phyloP scores from a whole-genome alignment of 2,113 vertebrate genomes.

The Tamias sibiricus region DNA sequence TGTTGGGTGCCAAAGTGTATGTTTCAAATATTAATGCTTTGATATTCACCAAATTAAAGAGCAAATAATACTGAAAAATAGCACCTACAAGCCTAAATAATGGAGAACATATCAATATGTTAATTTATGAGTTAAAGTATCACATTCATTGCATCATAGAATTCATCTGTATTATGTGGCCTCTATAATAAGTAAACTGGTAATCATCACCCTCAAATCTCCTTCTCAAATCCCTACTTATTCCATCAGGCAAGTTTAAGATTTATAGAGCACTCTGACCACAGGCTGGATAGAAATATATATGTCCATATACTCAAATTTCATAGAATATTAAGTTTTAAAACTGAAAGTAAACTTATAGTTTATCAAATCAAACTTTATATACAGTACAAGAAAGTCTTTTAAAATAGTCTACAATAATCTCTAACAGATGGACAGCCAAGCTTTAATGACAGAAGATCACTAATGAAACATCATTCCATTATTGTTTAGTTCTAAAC shows the following conservation, averaged over 20 bases:
- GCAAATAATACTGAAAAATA: not conserved
- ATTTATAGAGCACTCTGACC: not conserved
- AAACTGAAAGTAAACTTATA: slow-evolving; percentile 18
- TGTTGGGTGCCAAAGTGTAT: not conserved
- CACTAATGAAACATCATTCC: not conserved
- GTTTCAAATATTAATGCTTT: slow-evolving; percentile 27
- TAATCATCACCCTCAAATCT: not conserved
- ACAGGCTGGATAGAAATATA: not conserved
- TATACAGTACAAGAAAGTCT: not conserved
- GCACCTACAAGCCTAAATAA: slow-evolving; percentile 9
- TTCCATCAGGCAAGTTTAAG: slow-evolving; percentile 3
- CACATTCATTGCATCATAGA: slow-evolving; percentile 20
- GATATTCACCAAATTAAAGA: slow-evolving; percentile 30
- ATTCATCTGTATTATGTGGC: not conserved
- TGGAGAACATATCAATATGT: slow-evolving; percentile 12
- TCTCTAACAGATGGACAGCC: not conserved
- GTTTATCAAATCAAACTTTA: slow-evolving; percentile 5
- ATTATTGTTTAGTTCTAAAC: not conserved
- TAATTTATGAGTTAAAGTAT: slow-evolving; percentile 16
- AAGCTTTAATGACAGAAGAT: not conserved
- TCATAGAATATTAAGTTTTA: slow-evolving; percentile 21
- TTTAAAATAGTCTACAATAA: not conserved
- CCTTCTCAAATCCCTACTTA: not conserved
- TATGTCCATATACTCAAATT: slow-evolving; percentile 8
- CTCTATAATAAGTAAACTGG: not conserved